Conservation (phyloP, 2,797 vertebrate genomes). For the Diglossa cyanea region DNA sequence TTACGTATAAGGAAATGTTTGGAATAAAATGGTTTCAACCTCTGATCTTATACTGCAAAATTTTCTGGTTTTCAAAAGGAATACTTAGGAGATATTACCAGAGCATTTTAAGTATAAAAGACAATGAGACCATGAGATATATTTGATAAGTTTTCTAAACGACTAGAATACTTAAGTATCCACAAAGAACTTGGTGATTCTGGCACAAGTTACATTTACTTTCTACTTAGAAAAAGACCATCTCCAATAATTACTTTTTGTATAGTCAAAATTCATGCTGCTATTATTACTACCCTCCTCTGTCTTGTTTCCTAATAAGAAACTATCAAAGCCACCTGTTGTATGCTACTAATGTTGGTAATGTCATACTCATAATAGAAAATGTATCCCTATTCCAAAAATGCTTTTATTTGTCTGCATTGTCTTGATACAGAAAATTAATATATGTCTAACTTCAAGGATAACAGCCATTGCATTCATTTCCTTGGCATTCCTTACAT, state of each 20-base stretch:
- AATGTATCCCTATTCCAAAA: background rate
- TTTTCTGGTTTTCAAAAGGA: background rate
- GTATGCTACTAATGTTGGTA: background rate
- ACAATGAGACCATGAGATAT: background rate
- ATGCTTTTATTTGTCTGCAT: background rate
- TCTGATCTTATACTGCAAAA: background rate
- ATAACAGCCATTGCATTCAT: background rate
- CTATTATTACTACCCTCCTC: background rate
- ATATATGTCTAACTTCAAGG: background rate
- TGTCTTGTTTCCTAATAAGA: background rate
- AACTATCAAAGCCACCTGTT: background rate
- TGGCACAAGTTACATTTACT: background rate
- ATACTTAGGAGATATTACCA: background rate
- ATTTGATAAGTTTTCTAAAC: background rate
- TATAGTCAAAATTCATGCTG: background rate
- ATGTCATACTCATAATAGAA: background rate
- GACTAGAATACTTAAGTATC: background rate
- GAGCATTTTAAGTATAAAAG: background rate
- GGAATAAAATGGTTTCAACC: background rate
- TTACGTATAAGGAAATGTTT: background rate
- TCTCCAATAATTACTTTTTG: background rate
- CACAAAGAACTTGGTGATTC: background rate
- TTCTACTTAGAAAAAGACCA: background rate
- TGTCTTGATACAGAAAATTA: background rate
- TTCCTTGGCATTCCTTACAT: background rate